Base-by-base conservation (phyloP, 1,140 invertebrate species). In the Formica exsecta region DNA sequence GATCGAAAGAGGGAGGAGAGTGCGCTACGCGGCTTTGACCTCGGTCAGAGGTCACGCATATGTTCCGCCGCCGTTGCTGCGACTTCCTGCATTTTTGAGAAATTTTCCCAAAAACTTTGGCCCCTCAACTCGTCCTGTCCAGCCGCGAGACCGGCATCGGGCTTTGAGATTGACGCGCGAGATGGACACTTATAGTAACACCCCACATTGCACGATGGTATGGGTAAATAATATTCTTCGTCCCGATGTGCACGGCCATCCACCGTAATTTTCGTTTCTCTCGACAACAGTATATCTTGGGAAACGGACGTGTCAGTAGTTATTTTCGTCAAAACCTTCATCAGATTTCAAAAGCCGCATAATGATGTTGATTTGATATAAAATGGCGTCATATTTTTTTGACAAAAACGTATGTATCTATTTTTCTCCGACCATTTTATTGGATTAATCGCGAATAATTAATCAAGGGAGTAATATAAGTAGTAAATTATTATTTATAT, bases 41-140 rank as follows among this genome's bases (percentile, higher is more conserved):
- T 91, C 88, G 87, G 88, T 85, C 87, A 92, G 81, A 92, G 94
- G 93, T 94, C 93, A 79, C 92, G 92, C 94, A 94, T 94, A 94
- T 94, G 94, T 86, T 87, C 84, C 74, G 76, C 48, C 48, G 38
- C 54, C 44, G 87, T 91, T 90, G 87, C 74, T 80, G 71, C 84
- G 77, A 90, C 89, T 90, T 88, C 77, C 90, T 86, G 64, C 6
- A 68, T 83, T 83, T 83, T 83, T 83, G 19, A 77, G 66, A 90
- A 71, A 87, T 88, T 91, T 93, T 93, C 92, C 92, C 92, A 88
- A 93, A 93, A 93, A 92, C 86, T 79, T 44, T 25, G 57, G 1
- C n/a, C 54, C 84, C 73, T 57, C 48, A 36, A 61, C 29, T 66
- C 75, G 61, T 75, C 77, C 13, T 36, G 64, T 80, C 51, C 71